These are phyloP conservation scores for Nowickia ferox DNA, from an alignment of 2,888 invertebrate genomes.

Conservation along the genomic window DNA sequence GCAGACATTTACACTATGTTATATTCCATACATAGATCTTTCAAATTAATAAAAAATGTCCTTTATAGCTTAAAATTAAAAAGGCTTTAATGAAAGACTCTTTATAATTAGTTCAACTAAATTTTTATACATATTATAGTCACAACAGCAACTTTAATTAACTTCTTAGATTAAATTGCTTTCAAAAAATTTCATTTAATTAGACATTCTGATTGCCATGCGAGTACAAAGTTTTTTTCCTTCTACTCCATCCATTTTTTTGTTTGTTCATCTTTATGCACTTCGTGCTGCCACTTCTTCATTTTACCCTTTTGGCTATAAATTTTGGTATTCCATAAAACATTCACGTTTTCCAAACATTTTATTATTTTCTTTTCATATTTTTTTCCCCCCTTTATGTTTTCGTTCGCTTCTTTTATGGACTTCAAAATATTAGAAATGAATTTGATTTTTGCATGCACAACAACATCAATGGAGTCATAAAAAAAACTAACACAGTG, in stretches of 20 bases:
- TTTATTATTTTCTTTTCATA: constrained; percentile 32
- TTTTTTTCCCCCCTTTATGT: not conserved
- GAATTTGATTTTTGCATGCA: constrained; percentile 63
- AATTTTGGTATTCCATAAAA: constrained; percentile 61
- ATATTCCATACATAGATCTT: too few species aligned
- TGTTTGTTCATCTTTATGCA: not conserved
- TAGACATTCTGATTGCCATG: not conserved
- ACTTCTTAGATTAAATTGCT: not conserved
- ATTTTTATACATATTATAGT: too few species aligned
- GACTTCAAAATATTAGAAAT: constrained; percentile 35
- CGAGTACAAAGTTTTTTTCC: not conserved
- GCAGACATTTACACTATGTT: too few species aligned
- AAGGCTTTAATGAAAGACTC: rapidly evolving
- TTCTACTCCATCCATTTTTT: not conserved
- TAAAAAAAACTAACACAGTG: constrained; percentile 56
- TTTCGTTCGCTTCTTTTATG: constrained; percentile 27
- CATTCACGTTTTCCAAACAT: constrained; percentile 64
- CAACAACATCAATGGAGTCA: constrained; percentile 48
- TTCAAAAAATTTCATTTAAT: constrained; percentile 11
- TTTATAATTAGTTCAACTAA: too few species aligned
- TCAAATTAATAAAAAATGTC: too few species aligned
- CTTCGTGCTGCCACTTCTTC: constrained; percentile 25
- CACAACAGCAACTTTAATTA: too few species aligned
- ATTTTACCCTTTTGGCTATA: constrained; percentile 60
- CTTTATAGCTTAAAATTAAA: too few species aligned